A percentile compares a stretch with the other conserved stretches of the same genome.
phyloP scores from a whole-genome alignment of 2,888 invertebrate genomes.

The Sympetrum striolatum region DNA sequence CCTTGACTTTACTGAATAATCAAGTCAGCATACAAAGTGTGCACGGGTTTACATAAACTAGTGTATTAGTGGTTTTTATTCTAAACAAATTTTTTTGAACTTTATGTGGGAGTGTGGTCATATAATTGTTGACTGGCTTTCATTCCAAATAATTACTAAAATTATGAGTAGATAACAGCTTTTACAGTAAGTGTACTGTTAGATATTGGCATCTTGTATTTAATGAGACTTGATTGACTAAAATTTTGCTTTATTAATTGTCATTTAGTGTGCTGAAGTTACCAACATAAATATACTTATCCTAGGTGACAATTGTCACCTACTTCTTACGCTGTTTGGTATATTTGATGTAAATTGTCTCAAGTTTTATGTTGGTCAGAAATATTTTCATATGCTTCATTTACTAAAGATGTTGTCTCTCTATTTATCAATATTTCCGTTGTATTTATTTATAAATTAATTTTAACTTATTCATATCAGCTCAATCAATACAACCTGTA shows the following conservation, averaged over 20 bases:
- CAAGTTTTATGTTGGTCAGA: not conserved
- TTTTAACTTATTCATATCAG: slow-evolving; percentile 35
- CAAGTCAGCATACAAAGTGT: slow-evolving; percentile 39
- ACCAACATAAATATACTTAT: slow-evolving; percentile 2
- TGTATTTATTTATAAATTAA: slow-evolving; percentile 38
- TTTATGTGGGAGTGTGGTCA: slow-evolving; percentile 35
- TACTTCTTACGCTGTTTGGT: not conserved
- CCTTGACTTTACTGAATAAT: slow-evolving; percentile 31
- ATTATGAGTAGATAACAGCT: slow-evolving; percentile 20
- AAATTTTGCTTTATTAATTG: not conserved
- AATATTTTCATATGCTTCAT: not conserved
- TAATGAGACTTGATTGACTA: slow-evolving; percentile 3
- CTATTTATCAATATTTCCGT: slow-evolving; percentile 15
- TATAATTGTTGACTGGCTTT: slow-evolving; percentile 34
- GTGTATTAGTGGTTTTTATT: slow-evolving; percentile 40
- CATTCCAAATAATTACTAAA: slow-evolving; percentile 34
- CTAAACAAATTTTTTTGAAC: slow-evolving; percentile 26
- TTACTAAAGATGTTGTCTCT: not conserved
- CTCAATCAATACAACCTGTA: slow-evolving; percentile 3
- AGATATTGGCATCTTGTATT: slow-evolving; percentile 25
- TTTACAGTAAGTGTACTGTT: slow-evolving; percentile 33
- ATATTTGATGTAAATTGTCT: not conserved
- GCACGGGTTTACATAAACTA: slow-evolving; percentile 37
- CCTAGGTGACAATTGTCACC: not conserved
- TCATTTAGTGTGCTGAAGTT: not conserved